phyloP scores from a whole-genome alignment of 1,140 invertebrate genomes.

The Planococcus citri region DNA sequence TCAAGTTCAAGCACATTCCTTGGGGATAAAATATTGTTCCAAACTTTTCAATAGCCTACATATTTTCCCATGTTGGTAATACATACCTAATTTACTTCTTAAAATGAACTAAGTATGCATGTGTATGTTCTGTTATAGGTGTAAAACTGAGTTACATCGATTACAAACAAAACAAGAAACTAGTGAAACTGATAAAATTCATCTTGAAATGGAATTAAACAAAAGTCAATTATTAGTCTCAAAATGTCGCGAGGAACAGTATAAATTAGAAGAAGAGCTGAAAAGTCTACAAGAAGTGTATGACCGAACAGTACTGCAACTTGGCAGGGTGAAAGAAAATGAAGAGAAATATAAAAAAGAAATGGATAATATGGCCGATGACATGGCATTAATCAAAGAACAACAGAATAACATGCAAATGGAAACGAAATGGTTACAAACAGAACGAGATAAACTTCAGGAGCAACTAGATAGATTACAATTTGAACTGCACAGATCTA shows the following conservation, averaged over 20 bases:
- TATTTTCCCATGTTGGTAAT: too few relatives aligned
- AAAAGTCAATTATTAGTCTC: conserved; percentile 62
- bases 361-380: conserved; percentile 60
- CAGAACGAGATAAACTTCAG: conserved; percentile 72
- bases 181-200: conserved; percentile 70
- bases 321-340: conserved; percentile 70
- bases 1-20: too few relatives aligned
- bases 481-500: conserved; percentile 71
- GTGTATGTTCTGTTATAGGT: conserved; percentile 40
- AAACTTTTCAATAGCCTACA: too few relatives aligned
- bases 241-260: conserved; percentile 71
- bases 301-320: conserved; percentile 66
- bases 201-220: conserved; percentile 71
- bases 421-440: conserved; percentile 63
- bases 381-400: conserved; percentile 75
- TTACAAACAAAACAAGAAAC: conserved; percentile 76
- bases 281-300: conserved; percentile 73
- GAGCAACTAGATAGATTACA: conserved; percentile 69
- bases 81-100: too few relatives aligned
- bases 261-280: conserved; percentile 72
- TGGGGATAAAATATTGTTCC: too few relatives aligned
- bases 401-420: conserved; percentile 73
- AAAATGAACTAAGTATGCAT: too few relatives aligned
- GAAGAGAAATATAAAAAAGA: conserved; percentile 86
- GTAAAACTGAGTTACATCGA: conserved; percentile 76